These are phyloP conservation scores for Diaphora mendica DNA, from an alignment of 2,888 invertebrate genomes.

Conservation along the genomic window DNA sequence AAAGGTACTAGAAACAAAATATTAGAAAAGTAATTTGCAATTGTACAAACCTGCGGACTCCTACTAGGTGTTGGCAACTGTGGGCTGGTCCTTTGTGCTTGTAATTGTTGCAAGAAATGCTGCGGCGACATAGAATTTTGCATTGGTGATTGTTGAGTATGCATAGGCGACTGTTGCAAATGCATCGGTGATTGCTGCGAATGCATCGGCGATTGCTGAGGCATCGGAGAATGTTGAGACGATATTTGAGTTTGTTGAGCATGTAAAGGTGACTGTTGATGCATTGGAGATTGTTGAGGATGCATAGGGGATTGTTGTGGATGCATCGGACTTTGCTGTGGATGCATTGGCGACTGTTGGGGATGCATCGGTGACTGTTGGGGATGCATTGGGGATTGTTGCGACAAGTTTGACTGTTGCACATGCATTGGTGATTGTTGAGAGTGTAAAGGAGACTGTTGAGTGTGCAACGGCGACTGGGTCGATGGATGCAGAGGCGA, in stretches of 20 bases:
- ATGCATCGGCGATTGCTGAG: conserved; percentile 72
- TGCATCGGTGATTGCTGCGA: conserved; percentile 67
- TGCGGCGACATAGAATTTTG: conserved; percentile 71
- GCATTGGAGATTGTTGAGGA: conserved; percentile 66
- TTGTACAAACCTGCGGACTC: conserved; percentile 75
- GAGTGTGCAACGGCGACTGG: conserved; percentile 76
- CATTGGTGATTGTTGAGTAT: conserved; percentile 72
- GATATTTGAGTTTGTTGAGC: conserved; percentile 60
- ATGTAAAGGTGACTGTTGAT: conserved; percentile 69
- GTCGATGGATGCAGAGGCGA: conserved; percentile 75
- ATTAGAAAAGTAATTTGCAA: neutral
- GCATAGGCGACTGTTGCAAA: conserved; percentile 64
- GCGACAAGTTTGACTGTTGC: conserved; percentile 63
- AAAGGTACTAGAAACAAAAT: neutral
- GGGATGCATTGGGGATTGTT: conserved; percentile 72
- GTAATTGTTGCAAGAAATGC: conserved; percentile 74
- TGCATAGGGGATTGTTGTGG: conserved; percentile 70
- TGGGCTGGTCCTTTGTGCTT: conserved; percentile 81
- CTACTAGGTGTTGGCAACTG: conserved; percentile 82
- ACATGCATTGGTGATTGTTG: conserved; percentile 78
- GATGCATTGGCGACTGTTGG: conserved; percentile 65
- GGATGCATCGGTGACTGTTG: conserved; percentile 75
- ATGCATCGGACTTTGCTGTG: conserved; percentile 73
- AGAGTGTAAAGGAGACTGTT: conserved; percentile 75
- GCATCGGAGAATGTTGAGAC: conserved; percentile 61